A percentile compares a stretch with the other conserved stretches of the same genome.
These are phyloP conservation scores for Hypomecis punctinalis DNA, from an alignment of 2,888 invertebrate genomes.

Conservation along the genomic window DNA sequence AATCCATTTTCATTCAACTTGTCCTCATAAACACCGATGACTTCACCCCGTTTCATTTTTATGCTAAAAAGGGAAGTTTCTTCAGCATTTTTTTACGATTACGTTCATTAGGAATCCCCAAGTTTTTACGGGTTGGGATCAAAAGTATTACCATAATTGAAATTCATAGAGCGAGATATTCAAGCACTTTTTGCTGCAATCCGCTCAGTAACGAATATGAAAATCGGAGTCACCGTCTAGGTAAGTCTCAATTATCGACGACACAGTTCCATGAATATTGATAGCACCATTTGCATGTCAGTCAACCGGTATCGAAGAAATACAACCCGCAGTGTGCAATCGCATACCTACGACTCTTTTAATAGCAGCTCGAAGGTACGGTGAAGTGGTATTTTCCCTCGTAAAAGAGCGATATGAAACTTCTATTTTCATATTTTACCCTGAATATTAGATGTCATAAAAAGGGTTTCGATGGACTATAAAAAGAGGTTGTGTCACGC, in stretches of 20 bases:
- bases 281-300: slow-evolving; percentile 72
- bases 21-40: slow-evolving; percentile 34
- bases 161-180: slow-evolving; percentile 38
- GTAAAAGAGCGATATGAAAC: slow-evolving; percentile 28
- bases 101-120: slow-evolving; percentile 37
- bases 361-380: slow-evolving; percentile 28
- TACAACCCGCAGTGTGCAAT: slow-evolving; percentile 45
- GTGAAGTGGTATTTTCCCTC: slow-evolving; percentile 31
- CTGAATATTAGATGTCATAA: slow-evolving; percentile 30
- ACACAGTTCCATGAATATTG: slow-evolving; percentile 75
- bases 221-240: slow-evolving; percentile 62
- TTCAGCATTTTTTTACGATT: slow-evolving; percentile 34
- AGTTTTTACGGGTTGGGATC: slow-evolving; percentile 35
- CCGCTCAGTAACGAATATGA: slow-evolving; percentile 54
- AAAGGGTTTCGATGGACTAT: slow-evolving; percentile 32
- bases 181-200: slow-evolving; percentile 40
- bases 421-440: slow-evolving; percentile 34
- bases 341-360: slow-evolving; percentile 35
- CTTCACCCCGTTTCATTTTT: slow-evolving; percentile 35
- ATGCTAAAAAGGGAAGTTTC: slow-evolving; percentile 38
- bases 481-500: slow-evolving; percentile 30
- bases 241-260: slow-evolving; percentile 75
- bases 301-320: slow-evolving; percentile 58
- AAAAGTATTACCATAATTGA: slow-evolving; percentile 38
- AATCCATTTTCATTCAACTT: slow-evolving; percentile 23